A percentile compares a stretch with the other conserved stretches of the same genome.
Conservation (phyloP, 2,888 invertebrate species). For the Tenthredo mesomela region DNA sequence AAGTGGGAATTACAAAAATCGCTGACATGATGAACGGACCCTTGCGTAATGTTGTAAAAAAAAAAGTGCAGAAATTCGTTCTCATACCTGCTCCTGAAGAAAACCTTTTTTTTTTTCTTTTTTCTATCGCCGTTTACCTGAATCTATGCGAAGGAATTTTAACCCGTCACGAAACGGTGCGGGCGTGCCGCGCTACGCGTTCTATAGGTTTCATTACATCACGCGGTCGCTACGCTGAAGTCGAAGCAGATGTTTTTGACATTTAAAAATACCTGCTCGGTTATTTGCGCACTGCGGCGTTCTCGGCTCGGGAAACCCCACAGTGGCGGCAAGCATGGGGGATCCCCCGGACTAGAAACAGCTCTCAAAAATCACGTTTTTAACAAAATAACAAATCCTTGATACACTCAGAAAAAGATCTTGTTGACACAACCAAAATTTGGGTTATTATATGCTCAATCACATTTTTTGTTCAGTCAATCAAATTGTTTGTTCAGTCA, state of each 20-base stretch:
- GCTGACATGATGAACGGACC: background rate
- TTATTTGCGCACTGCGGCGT: conserved; percentile 68
- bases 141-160: background rate
- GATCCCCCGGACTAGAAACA: background rate
- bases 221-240: conserved; percentile 6
- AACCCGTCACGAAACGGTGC: background rate
- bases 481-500: too few species aligned
- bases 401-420: too few species aligned
- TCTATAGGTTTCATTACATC: conserved; percentile 22
- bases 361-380: background rate
- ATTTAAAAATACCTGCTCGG: conserved; percentile 70
- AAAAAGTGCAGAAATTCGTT: too few species aligned
- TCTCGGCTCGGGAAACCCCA: conserved; percentile 64
- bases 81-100: background rate
- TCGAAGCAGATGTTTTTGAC: conserved; percentile 68
- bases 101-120: background rate
- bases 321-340: conserved; percentile 58
- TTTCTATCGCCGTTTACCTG: too few species aligned
- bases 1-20: too few species aligned
- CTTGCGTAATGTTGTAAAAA: background rate
- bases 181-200: background rate
- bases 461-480: too few species aligned
- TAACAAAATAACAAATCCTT: background rate
- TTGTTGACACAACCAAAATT: too few species aligned
- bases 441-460: too few species aligned